These are phyloP conservation scores for Drosophila parvula DNA, from an alignment of 1,140 invertebrate species.

Conservation along the genomic window DNA sequence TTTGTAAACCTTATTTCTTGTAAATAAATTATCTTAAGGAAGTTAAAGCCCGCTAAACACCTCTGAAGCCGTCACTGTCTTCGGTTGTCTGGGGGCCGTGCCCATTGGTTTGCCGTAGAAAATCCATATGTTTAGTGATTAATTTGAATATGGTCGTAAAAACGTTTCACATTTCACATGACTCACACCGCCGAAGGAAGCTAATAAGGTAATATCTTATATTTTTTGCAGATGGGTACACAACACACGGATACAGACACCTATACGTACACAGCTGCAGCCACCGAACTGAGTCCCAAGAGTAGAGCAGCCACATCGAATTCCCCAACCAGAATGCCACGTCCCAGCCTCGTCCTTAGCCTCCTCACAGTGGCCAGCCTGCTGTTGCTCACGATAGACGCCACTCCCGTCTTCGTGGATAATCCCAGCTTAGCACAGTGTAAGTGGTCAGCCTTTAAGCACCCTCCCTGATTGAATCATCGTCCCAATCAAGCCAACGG, in stretches of 20 bases:
- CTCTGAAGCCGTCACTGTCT: neutral
- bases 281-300: constrained; percentile 23
- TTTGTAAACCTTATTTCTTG: too few relatives aligned
- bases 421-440: constrained; percentile 84
- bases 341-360: constrained; percentile 40
- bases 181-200: constrained; percentile 40
- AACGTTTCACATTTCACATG: constrained; percentile 65
- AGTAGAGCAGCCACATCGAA: constrained; percentile 32
- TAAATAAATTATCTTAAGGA: too few relatives aligned
- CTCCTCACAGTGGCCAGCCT: constrained; percentile 56
- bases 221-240: constrained; percentile 67
- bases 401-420: constrained; percentile 81
- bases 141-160: constrained; percentile 61
- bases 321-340: constrained; percentile 32
- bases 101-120: constrained; percentile 49
- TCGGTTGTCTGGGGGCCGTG: constrained; percentile 30
- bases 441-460: constrained; percentile 59
- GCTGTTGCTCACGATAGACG: constrained; percentile 45
- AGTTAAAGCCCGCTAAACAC: neutral
- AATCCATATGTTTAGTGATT: constrained; percentile 46
- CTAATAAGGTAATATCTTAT: constrained; percentile 13
- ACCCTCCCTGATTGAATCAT: constrained; percentile 15
- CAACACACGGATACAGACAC: constrained; percentile 40
- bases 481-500: constrained; percentile 20
- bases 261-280: constrained; percentile 36